Base-by-base conservation (phyloP, 2,888 invertebrate genomes). In the Antitype chi region DNA sequence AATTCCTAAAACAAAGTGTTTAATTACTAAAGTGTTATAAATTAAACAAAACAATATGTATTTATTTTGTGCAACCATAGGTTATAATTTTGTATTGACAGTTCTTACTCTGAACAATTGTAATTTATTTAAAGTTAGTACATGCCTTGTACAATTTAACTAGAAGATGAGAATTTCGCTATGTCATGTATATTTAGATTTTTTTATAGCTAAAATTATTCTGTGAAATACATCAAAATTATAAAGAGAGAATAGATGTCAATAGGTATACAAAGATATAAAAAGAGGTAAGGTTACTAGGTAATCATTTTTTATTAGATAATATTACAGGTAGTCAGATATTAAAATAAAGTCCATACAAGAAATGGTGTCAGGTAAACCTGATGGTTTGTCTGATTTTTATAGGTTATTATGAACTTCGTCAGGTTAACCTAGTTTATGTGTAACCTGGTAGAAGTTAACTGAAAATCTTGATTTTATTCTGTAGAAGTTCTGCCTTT, bases 1-100 rank as follows among this genome's bases (percentile, higher is more conserved):
- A 98, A 87, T 98, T 97, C 91, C 98, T 98, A 96, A 89, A 97
- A 97, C 88, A 76, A 25, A 82, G 38, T 28, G 76, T 86, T 7
- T 7, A 6, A 28, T 55, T 49, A 28, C 25, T 13, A 63, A 63
- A 49, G 7, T 32, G 11, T 53, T 59, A n/a, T 9, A 9, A 52
- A 49, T 32, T 28, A n/a, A 59, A n/a, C 17, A 28, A 25, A 23
- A 17, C 17, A 55, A 20, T n/a, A n/a, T n/a, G n/a, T n/a, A 0
- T 11, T 25, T 20, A 17, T 25, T 49, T 66, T n/a, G 2, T 17
- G 6, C 2, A 59, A 17, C 25, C 13, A 15, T 25, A 28, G 20
- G 38, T 76, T 76, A 20, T 17, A 55, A 47, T 47, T 47, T 47
- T 25, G 4, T 43, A 8, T 8, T 53, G 17, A 60, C 15, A 60